Conservation (phyloP, 2,797 vertebrate species). For the Yasuhikotakia modesta region DNA sequence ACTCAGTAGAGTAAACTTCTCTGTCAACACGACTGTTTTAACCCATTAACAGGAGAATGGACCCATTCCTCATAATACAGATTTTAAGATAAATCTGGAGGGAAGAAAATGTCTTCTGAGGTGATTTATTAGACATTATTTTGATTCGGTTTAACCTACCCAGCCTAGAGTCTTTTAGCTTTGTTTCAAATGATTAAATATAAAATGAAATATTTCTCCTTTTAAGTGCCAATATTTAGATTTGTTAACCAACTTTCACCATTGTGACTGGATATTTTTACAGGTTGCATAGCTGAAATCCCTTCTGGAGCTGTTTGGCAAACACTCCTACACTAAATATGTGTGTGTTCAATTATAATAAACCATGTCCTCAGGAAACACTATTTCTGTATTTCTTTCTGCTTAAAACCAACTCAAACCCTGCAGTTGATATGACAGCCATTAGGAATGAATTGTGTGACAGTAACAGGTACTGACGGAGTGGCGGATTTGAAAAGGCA, state of each 20-base stretch:
- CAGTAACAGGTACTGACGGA: constrained; percentile 19
- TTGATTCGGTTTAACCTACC: not conserved
- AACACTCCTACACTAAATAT: not conserved
- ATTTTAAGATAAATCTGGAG: constrained; percentile 30
- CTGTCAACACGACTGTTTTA: constrained; percentile 77
- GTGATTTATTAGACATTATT: constrained; percentile 34
- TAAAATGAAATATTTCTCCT: not conserved
- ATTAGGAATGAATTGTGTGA: constrained; percentile 28
- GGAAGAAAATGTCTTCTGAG: constrained; percentile 47
- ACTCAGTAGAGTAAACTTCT: constrained; percentile 77
- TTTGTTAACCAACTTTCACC: not conserved
- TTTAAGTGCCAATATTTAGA: not conserved
- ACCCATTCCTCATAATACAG: constrained; percentile 59
- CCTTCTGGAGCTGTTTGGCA: not conserved
- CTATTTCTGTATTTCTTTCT: not conserved
- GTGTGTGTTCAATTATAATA: not conserved
- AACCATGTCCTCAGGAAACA: not conserved
- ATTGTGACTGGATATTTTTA: not conserved
- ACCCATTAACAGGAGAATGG: constrained; percentile 73
- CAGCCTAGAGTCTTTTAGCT: not conserved
- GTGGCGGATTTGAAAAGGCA: constrained; percentile 42
- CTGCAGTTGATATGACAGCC: constrained; percentile 33
- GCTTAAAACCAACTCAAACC: constrained; percentile 3
- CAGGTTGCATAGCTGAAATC: not conserved
- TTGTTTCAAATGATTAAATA: not conserved